phyloP scores from a whole-genome alignment of 2,888 invertebrate genomes.

The Nemotelus nigrinus region DNA sequence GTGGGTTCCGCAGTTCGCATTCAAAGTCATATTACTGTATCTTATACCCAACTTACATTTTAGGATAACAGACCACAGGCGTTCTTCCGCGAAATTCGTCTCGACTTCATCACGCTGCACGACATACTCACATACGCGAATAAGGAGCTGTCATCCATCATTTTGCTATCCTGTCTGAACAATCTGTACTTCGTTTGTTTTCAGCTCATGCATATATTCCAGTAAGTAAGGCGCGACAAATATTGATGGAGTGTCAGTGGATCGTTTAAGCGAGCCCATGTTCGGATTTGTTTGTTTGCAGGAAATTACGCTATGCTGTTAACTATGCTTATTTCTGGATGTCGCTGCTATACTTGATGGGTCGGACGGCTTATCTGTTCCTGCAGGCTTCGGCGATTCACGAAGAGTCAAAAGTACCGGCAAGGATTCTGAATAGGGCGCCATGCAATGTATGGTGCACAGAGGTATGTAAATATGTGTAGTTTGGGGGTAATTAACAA shows the following conservation, averaged over 20 bases:
- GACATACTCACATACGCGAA: constrained; percentile 72
- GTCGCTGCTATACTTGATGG: constrained; percentile 68
- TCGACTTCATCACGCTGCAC: constrained; percentile 74
- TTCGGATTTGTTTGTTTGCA: constrained; percentile 47
- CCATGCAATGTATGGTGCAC: constrained; percentile 60
- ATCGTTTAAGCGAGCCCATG: neutral
- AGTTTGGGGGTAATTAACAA: too few relatives aligned
- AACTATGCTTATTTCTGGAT: constrained; percentile 69
- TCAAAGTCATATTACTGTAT: too few relatives aligned
- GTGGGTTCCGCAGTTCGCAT: too few relatives aligned
- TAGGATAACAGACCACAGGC: constrained; percentile 56
- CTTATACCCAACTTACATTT: too few relatives aligned
- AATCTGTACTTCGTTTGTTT: constrained; percentile 81
- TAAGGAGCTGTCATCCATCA: constrained; percentile 70
- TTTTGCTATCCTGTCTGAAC: constrained; percentile 75
- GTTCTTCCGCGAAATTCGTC: constrained; percentile 74
- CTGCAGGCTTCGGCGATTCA: constrained; percentile 68
- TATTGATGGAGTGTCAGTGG: neutral
- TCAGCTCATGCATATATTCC: constrained; percentile 71
- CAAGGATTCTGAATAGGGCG: constrained; percentile 64
- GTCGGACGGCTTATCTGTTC: constrained; percentile 68
- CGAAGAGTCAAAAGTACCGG: constrained; percentile 68
- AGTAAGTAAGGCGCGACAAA: constrained; percentile 56
- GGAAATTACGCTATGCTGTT: constrained; percentile 63
- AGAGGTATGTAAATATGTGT: constrained; percentile 54